phyloP scores from a whole-genome alignment of 2,113 vertebrate genomes.

The Morone chrysops region DNA sequence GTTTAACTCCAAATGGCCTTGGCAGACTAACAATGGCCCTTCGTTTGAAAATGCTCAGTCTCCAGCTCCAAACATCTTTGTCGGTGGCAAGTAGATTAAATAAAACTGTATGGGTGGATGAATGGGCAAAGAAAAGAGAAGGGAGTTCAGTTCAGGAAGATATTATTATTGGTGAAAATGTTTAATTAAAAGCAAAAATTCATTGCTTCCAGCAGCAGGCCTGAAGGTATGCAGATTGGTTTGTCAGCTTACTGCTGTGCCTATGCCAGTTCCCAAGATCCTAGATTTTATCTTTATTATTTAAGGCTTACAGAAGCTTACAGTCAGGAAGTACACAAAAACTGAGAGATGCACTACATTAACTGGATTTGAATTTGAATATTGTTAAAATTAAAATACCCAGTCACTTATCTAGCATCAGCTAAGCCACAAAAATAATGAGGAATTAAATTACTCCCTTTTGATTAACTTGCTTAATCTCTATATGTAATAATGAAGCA shows the following conservation, averaged over 20 bases:
- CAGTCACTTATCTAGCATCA: not conserved
- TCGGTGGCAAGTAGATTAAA: not conserved
- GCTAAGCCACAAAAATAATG: constrained; percentile 13
- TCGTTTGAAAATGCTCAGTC: not conserved
- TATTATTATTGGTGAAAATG: not conserved
- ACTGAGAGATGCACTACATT: not conserved
- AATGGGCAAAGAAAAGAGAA: not conserved
- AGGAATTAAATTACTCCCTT: not conserved
- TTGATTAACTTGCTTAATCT: constrained; percentile 26
- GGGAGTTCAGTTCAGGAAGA: not conserved
- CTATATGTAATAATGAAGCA: not conserved
- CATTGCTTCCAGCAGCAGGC: not conserved
- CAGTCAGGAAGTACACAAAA: constrained; percentile 4
- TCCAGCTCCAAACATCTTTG: not conserved
- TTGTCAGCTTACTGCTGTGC: not conserved
- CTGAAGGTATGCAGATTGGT: constrained; percentile 17
- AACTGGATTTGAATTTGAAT: constrained; percentile 19
- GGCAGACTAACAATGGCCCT: not conserved
- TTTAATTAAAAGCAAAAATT: not conserved
- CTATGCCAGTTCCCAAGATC: not conserved
- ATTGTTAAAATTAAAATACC: constrained; percentile 5
- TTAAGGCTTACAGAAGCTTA: constrained; percentile 30
- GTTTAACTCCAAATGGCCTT: not conserved
- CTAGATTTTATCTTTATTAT: constrained; percentile 6
- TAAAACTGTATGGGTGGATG: no score